phyloP scores from a whole-genome alignment of 2,797 vertebrate species.

The Labroides dimidiatus region DNA sequence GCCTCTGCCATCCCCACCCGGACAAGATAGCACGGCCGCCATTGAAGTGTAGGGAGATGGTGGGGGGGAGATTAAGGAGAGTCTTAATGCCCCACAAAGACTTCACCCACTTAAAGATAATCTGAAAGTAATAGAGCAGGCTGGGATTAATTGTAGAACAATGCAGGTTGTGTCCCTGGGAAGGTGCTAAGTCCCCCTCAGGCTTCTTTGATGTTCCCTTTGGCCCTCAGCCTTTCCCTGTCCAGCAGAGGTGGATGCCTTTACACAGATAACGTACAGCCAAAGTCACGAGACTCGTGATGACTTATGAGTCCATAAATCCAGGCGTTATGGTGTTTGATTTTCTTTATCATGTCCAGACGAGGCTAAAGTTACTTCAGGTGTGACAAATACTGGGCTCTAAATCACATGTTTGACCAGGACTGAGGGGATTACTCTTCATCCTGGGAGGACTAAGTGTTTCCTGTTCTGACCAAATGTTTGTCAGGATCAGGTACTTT shows the following conservation, averaged over 20 bases:
- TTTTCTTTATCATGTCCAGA: background rate
- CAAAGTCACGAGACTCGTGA: constrained; percentile 21
- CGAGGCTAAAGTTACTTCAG: constrained; percentile 5
- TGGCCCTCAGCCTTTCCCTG: constrained; percentile 50
- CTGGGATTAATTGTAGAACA: constrained; percentile 90
- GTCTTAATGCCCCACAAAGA: constrained; percentile 86
- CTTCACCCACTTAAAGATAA: constrained; percentile 89
- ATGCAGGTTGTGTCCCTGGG: constrained; percentile 82
- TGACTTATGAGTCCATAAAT: background rate
- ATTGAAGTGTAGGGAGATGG: constrained; percentile 84
- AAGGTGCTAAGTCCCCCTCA: constrained; percentile 82
- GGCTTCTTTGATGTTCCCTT: constrained; percentile 85
- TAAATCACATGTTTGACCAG: constrained; percentile 58
- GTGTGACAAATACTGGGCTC: background rate
- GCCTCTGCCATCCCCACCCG: constrained; percentile 80
- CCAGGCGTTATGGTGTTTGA: constrained; percentile 11
- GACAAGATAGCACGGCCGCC: constrained; percentile 86
- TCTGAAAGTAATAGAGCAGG: constrained; percentile 91
- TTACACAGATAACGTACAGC: constrained; percentile 34
- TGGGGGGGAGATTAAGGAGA: constrained; percentile 77
- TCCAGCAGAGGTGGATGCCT: constrained; percentile 44
- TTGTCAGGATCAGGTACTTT: constrained; percentile 51
- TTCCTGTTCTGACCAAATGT: constrained; percentile 66
- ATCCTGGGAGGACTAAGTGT: constrained; percentile 57
- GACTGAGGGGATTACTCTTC: constrained; percentile 64